Conservation (phyloP, 2,113 vertebrate species). For the Heterotis niloticus region DNA sequence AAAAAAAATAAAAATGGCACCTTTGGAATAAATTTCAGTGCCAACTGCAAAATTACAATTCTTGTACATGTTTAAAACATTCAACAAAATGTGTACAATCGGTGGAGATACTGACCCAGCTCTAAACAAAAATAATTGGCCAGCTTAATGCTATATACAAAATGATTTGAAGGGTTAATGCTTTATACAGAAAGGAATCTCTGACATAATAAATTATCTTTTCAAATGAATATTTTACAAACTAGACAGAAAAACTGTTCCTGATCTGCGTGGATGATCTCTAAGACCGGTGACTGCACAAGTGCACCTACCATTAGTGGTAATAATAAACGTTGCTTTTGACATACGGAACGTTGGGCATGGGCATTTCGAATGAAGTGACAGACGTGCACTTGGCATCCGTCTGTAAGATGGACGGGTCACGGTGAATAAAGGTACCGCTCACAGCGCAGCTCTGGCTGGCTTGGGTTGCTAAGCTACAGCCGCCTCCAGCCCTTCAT, state of each 20-base stretch:
- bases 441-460: slow-evolving; percentile 4
- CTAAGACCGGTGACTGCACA: slow-evolving; percentile 47
- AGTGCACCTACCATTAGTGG: slow-evolving; percentile 48
- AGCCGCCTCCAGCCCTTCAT: not conserved
- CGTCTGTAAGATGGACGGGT: slow-evolving; percentile 38
- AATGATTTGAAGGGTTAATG: not conserved
- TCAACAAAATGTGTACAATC: slow-evolving; percentile 58
- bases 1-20: not conserved
- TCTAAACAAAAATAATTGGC: slow-evolving; percentile 44
- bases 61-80: slow-evolving; percentile 45
- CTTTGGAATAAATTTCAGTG: not conserved
- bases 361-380: slow-evolving; percentile 37
- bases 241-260: slow-evolving; percentile 54
- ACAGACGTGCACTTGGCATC: slow-evolving; percentile 43
- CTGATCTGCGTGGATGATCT: slow-evolving; percentile 47
- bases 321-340: slow-evolving; percentile 46
- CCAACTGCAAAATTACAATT: no score
- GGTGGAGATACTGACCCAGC: slow-evolving; percentile 48
- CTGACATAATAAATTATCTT: slow-evolving; percentile 66
- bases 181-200: slow-evolving; percentile 50
- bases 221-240: slow-evolving; percentile 60
- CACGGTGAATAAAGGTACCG: not conserved
- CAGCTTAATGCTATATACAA: slow-evolving; percentile 61
- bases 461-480: slow-evolving; percentile 14
- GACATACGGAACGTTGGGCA: slow-evolving; percentile 33